Conservation (phyloP, 2,888 invertebrate species). For the Keiferia lycopersicella region DNA sequence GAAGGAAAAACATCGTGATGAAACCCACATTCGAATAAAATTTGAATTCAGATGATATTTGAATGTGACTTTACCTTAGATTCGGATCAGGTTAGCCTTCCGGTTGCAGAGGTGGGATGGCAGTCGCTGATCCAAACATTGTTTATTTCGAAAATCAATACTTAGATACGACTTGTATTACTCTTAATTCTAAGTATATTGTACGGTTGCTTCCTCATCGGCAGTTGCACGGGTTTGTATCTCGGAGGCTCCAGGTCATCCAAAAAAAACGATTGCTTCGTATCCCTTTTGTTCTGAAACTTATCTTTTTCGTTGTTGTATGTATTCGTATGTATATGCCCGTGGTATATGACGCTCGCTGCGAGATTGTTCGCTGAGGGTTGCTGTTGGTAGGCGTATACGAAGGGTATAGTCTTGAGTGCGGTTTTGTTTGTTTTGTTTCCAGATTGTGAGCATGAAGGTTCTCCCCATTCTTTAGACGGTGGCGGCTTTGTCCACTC, state of each 20-base stretch:
- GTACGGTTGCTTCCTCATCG: slow-evolving; percentile 8
- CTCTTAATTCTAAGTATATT: slow-evolving; percentile 4
- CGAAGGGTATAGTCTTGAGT: slow-evolving; percentile 47
- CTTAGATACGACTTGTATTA: not conserved
- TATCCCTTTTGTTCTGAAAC: slow-evolving; percentile 23
- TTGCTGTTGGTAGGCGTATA: slow-evolving; percentile 50
- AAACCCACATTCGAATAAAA: too few relatives aligned
- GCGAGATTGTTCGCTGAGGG: slow-evolving; percentile 36
- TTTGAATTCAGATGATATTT: too few relatives aligned
- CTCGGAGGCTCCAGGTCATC: slow-evolving; percentile 40
- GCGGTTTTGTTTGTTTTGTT: slow-evolving; percentile 38
- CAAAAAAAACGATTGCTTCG: slow-evolving; percentile 49
- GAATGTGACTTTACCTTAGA: too few relatives aligned
- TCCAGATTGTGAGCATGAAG: slow-evolving; percentile 3
- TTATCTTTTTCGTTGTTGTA: slow-evolving; percentile 14
- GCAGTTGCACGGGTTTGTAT: not conserved
- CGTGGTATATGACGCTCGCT: slow-evolving; percentile 50
- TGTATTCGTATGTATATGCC: slow-evolving; percentile 48
- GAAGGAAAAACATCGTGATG: too few relatives aligned
- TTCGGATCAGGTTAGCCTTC: too few relatives aligned
- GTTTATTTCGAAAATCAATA: not conserved
- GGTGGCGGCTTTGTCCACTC: not conserved
- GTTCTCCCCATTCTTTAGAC: slow-evolving; percentile 4
- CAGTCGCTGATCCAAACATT: not conserved
- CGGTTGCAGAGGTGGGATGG: too few relatives aligned